Percentiles rank a stretch among this genome's conserved stretches.
phyloP scores from a whole-genome alignment of 2,888 invertebrate species.

The Itoplectis maculator region DNA sequence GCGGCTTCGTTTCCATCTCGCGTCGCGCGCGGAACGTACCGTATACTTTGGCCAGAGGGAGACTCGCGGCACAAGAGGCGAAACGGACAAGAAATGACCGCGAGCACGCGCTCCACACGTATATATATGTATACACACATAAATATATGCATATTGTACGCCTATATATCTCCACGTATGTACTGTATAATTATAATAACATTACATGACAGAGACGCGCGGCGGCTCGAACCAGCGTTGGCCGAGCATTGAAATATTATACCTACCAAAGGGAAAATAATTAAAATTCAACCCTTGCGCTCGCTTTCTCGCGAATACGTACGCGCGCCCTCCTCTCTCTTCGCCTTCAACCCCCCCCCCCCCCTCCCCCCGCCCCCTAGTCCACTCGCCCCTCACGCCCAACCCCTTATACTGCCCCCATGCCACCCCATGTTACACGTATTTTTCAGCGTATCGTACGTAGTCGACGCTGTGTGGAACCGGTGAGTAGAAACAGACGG shows the following conservation, averaged over 20 bases:
- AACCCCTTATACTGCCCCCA: no score
- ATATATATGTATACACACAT: constrained; percentile 64
- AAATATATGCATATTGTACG: no score
- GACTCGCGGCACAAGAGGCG: constrained; percentile 57
- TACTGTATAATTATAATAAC: constrained; percentile 84
- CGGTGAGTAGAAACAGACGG: no score
- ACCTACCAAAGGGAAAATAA: constrained; percentile 85
- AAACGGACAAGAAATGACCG: constrained; percentile 81
- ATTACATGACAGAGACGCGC: constrained; percentile 84
- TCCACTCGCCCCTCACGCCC: no score
- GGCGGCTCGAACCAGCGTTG: constrained; percentile 77
- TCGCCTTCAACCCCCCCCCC: neutral
- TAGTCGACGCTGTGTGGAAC: no score
- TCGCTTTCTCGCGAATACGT: constrained; percentile 72
- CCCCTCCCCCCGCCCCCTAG: constrained; percentile 17
- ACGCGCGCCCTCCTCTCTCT: constrained; percentile 45
- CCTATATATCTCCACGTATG: constrained; percentile 56
- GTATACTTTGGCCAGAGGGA: constrained; percentile 1
- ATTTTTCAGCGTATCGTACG: constrained; percentile 68
- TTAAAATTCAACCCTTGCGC: constrained; percentile 85
- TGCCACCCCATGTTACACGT: neutral
- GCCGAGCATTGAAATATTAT: constrained; percentile 84
- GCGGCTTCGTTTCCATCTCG: no score
- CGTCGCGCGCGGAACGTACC: no score
- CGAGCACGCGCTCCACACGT: constrained; percentile 71